Conservation (phyloP, 30 jellyfish, hydroid and myxozoan genomes). For the Phacellophora camtschatica region DNA sequence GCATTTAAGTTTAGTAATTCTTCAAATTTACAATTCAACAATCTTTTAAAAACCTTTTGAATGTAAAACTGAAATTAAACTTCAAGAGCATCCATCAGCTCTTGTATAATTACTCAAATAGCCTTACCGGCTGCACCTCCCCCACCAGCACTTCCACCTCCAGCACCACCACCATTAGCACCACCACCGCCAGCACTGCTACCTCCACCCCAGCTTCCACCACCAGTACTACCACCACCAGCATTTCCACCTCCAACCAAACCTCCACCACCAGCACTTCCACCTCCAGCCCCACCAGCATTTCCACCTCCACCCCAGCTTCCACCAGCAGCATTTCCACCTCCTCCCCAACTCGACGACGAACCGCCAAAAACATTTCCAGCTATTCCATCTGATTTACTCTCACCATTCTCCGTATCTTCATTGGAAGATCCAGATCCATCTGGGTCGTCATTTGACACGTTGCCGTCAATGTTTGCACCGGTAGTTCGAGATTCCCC, state of each 20-base stretch:
- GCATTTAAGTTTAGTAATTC: no score
- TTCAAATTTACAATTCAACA: no score
- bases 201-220: neutral
- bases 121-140: neutral
- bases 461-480: neutral
- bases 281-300: slow-evolving; percentile 9
- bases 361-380: neutral
- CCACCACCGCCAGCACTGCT: neutral
- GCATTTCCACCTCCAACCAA: neutral
- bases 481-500: neutral
- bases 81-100: no score
- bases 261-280: neutral
- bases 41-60: no score
- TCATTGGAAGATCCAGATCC: no score
- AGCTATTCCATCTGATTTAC: neutral
- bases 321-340: slow-evolving; percentile 3
- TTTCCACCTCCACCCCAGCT: neutral
- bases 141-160: neutral
- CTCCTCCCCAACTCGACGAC: neutral
- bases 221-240: neutral
- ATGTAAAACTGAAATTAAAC: no score
- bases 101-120: no score
- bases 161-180: neutral
- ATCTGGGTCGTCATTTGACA: neutral
- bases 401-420: neutral